A percentile compares a stretch with the other conserved stretches of the same genome.
Conservation (phyloP, 2,113 vertebrate genomes). For the Epinephelus fuscoguttatus region DNA sequence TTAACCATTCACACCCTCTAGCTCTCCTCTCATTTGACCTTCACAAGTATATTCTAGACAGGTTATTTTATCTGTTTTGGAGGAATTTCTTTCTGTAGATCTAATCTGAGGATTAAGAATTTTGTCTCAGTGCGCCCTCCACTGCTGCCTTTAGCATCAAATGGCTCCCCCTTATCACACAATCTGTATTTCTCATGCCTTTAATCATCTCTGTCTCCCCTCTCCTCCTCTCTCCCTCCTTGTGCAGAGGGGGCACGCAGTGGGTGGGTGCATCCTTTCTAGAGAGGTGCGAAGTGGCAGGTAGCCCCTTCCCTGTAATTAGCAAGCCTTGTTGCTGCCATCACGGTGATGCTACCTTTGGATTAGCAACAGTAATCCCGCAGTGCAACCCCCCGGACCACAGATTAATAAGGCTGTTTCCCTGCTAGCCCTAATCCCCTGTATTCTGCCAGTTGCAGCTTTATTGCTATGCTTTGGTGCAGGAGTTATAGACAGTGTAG, state of each 20-base stretch:
- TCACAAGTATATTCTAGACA: conserved; percentile 30
- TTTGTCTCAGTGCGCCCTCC: conserved; percentile 28
- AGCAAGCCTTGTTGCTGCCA: conserved; percentile 81
- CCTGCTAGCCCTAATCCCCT: conserved; percentile 72
- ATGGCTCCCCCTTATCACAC: conserved; percentile 17
- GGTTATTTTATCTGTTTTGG: conserved; percentile 31
- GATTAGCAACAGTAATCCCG: conserved; percentile 80
- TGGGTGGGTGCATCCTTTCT: conserved; percentile 83
- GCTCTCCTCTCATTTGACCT: conserved; percentile 45
- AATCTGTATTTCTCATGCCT: conserved; percentile 38
- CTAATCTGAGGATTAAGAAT: conserved; percentile 65
- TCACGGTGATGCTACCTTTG: conserved; percentile 79
- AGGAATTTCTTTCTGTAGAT: conserved; percentile 34
- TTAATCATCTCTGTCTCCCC: conserved; percentile 47
- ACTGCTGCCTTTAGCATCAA: conserved; percentile 12
- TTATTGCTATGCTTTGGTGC: conserved; percentile 44
- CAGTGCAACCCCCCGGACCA: conserved; percentile 56
- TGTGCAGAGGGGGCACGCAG: conserved; percentile 83
- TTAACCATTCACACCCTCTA: not conserved
- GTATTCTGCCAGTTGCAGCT: conserved; percentile 64
- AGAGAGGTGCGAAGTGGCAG: conserved; percentile 88
- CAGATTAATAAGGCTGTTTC: conserved; percentile 71
- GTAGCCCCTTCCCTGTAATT: conserved; percentile 76
- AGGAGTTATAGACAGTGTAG: conserved; percentile 32
- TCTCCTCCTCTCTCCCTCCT: conserved; percentile 33